Evolutionary conservation across 2,113 vertebrate species (phyloP).

Genomic region (Phalacrocorax aristotelis): DNA sequence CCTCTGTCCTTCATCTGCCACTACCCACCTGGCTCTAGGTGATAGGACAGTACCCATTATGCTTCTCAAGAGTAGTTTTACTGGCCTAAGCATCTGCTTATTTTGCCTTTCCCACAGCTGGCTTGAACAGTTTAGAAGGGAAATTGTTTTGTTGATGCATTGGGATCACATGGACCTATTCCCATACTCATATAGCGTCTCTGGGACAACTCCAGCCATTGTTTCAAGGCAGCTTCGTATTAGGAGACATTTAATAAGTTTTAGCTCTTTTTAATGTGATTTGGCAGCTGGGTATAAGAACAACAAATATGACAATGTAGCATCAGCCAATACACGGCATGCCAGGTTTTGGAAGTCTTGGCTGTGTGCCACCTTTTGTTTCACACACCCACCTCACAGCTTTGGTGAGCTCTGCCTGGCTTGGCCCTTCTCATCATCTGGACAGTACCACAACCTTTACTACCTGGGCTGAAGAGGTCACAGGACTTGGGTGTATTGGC

Average conservation of each 20-base stretch:
- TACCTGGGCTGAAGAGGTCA: background rate
- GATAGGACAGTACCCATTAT: background rate
- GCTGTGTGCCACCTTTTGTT: background rate
- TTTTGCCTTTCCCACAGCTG: background rate
- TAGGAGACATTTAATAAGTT: constrained; percentile 2
- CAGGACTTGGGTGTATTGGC: rapidly evolving
- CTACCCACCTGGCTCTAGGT: background rate
- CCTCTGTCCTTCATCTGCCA: background rate
- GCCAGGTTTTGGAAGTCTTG: background rate
- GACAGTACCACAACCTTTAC: rapidly evolving
- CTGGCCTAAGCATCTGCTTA: background rate
- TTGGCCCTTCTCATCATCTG: background rate
- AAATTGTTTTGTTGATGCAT: background rate
- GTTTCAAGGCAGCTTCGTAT: constrained; percentile 19
- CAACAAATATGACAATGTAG: background rate
- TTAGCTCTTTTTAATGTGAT: constrained; percentile 4
- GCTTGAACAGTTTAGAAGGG: background rate
- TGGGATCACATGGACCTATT: background rate
- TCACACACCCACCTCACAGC: background rate
- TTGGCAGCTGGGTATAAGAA: background rate
- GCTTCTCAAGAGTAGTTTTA: background rate
- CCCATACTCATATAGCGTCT: background rate
- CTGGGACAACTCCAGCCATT: constrained; percentile 48
- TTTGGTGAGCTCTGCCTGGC: background rate
- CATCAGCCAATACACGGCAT: background rate